phyloP scores from a whole-genome alignment of 1,140 invertebrate species.

The Drosophila pseudoobscura region DNA sequence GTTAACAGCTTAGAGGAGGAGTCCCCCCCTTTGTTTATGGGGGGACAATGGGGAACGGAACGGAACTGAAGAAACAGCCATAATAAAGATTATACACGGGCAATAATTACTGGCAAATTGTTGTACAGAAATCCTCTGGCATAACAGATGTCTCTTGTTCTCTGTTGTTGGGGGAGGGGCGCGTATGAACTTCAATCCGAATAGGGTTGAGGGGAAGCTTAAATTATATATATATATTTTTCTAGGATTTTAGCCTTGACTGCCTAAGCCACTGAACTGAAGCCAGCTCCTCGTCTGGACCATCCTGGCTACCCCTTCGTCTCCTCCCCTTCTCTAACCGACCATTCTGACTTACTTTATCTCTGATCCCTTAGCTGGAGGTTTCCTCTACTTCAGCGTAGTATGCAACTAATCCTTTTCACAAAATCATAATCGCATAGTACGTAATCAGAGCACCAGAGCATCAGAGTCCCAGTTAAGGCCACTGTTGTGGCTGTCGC shows the following conservation, averaged over 20 bases:
- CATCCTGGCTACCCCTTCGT: too few relatives aligned
- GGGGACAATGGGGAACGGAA: constrained; percentile 16
- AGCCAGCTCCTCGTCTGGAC: too few relatives aligned
- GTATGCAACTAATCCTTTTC: constrained; percentile 80
- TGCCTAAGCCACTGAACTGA: too few relatives aligned
- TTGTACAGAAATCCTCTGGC: constrained; percentile 46
- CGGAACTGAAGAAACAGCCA: constrained; percentile 50
- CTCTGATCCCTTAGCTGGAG: constrained; percentile 42
- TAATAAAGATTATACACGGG: constrained; percentile 80
- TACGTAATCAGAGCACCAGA: constrained; percentile 74
- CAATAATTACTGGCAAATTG: constrained; percentile 72
- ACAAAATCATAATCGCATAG: constrained; percentile 77
- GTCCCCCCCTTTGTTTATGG: constrained; percentile 15
- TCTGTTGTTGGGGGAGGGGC: neutral
- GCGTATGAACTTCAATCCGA: neutral
- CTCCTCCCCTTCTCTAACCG: neutral
- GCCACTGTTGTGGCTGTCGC: constrained; percentile 43
- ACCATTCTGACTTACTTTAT: constrained; percentile 2
- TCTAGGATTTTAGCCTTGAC: too few relatives aligned
- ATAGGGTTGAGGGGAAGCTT: neutral
- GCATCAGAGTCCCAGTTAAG: constrained; percentile 44
- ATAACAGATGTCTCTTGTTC: constrained; percentile 45
- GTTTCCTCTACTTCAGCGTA: constrained; percentile 62
- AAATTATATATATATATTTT: neutral
- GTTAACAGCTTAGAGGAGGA: constrained; percentile 79